These are phyloP conservation scores for Furcifer pardalis DNA, from an alignment of 2,797 vertebrate species.

Conservation along the genomic window DNA sequence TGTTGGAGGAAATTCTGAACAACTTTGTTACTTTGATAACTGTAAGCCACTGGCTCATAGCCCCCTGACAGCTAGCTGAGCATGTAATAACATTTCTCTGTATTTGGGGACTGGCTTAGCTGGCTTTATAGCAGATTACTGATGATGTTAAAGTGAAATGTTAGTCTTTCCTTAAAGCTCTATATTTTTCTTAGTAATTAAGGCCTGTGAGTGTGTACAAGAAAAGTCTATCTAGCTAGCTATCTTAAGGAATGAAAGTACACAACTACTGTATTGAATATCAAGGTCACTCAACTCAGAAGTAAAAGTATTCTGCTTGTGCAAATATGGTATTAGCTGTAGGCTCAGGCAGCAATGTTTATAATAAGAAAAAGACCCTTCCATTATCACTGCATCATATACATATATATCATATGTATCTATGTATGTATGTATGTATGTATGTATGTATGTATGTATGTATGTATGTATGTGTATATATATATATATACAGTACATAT, in stretches of 20 bases:
- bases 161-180: constrained; percentile 78
- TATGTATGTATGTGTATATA: too few relatives aligned
- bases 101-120: constrained; percentile 83
- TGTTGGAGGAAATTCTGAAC: constrained; percentile 81
- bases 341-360: constrained; percentile 58
- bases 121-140: constrained; percentile 84
- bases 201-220: constrained; percentile 47
- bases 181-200: constrained; percentile 77
- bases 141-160: constrained; percentile 82
- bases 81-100: constrained; percentile 83
- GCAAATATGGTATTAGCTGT: constrained; percentile 71
- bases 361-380: constrained; percentile 57
- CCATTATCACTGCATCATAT: constrained; percentile 44
- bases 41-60: constrained; percentile 81
- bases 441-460: too few relatives aligned
- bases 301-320: constrained; percentile 67
- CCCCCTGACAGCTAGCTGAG: constrained; percentile 82
- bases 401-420: too few relatives aligned
- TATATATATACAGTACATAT: too few relatives aligned
- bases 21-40: constrained; percentile 85
- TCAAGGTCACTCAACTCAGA: constrained; percentile 69
- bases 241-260: constrained; percentile 67
- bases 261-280: constrained; percentile 58
- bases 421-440: too few relatives aligned
- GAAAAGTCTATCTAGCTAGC: not conserved